Conservation (phyloP, 2,797 vertebrate genomes). For the Myoxocephalus aenaeus region DNA sequence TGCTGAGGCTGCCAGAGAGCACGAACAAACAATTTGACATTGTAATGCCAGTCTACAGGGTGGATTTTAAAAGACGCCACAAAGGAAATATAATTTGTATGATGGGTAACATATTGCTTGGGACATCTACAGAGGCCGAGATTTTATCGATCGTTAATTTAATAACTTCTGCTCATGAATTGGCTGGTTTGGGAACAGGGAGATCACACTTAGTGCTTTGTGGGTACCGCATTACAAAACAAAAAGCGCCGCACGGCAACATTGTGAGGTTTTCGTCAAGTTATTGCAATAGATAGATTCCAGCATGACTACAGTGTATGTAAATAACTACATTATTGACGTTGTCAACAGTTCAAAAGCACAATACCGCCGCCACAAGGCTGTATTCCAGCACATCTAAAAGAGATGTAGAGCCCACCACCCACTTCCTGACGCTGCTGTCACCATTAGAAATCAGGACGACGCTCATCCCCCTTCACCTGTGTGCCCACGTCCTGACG, state of each 20-base stretch:
- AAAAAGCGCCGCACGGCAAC: background rate
- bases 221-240: background rate
- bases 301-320: constrained; percentile 7
- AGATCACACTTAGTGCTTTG: background rate
- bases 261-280: constrained; percentile 7
- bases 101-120: constrained; percentile 15
- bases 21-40: constrained; percentile 29
- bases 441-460: constrained; percentile 37
- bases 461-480: constrained; percentile 63
- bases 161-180: constrained; percentile 1
- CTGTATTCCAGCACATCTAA: background rate
- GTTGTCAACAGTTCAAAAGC: background rate
- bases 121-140: constrained; percentile 14
- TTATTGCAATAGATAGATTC: constrained; percentile 21
- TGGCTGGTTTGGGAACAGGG: constrained; percentile 5
- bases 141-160: constrained; percentile 15
- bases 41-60: constrained; percentile 7
- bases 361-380: background rate
- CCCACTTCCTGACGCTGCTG: background rate
- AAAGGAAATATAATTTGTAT: constrained; percentile 26
- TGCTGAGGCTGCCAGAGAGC: constrained; percentile 8
- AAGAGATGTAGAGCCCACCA: background rate
- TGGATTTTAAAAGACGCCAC: constrained; percentile 7
- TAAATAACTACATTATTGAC: background rate
- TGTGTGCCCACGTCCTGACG: constrained; percentile 39